Conservation (phyloP, 1,140 invertebrate species). For the Galendromus occidentalis region DNA sequence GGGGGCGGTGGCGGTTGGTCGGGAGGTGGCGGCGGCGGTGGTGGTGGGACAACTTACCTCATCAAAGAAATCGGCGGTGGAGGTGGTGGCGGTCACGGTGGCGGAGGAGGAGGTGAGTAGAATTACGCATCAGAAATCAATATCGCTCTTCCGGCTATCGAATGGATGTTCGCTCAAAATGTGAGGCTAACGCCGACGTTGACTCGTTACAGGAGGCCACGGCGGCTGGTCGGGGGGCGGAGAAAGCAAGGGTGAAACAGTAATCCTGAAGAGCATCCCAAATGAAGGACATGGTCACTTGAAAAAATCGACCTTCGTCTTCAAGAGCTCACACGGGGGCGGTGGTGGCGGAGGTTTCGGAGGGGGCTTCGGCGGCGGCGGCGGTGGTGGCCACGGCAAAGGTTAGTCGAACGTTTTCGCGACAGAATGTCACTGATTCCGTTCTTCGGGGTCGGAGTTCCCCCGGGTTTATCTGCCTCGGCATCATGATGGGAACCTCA, state of each 20-base stretch:
- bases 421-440: too few relatives aligned
- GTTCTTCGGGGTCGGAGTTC: too few relatives aligned
- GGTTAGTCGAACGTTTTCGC: too few relatives aligned
- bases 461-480: too few relatives aligned
- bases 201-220: background rate
- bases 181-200: too few relatives aligned
- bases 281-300: background rate
- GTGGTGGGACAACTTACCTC: background rate
- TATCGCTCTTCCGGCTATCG: too few relatives aligned
- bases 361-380: background rate
- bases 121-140: background rate
- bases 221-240: background rate
- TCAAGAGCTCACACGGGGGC: background rate
- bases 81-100: background rate
- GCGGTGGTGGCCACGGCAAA: background rate
- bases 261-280: background rate
- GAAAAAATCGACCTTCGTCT: background rate
- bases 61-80: slow-evolving; percentile 6
- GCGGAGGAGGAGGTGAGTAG: background rate
- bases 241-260: background rate
- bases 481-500: too few relatives aligned
- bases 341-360: background rate
- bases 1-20: background rate
- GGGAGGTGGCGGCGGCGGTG: background rate
- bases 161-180: too few relatives aligned